Conservation (phyloP, 37 sponge, comb jelly and placozoan species). For the Amphimedon queenslandica region DNA sequence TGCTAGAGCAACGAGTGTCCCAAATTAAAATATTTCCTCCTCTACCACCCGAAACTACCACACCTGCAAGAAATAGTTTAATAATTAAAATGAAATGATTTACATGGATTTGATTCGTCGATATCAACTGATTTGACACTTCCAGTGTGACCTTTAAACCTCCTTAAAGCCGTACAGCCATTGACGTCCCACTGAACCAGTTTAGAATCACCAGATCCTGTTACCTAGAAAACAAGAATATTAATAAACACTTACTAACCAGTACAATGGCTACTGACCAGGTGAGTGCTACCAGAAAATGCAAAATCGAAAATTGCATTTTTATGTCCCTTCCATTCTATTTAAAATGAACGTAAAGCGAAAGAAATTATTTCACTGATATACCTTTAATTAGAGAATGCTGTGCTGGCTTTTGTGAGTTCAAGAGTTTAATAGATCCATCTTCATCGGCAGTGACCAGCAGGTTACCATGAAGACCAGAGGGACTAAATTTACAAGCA, state of each 20-base stretch:
- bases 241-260: slow-evolving; percentile 1
- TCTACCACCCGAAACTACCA: slow-evolving; percentile 69
- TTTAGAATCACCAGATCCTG: slow-evolving; percentile 53
- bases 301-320: slow-evolving; percentile 75
- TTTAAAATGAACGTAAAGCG: background rate
- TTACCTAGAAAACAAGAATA: slow-evolving; percentile 26
- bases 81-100: too few species aligned
- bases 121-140: slow-evolving; percentile 70
- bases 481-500: slow-evolving; percentile 50
- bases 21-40: slow-evolving; percentile 68
- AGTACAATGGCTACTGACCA: slow-evolving; percentile 32
- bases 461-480: slow-evolving; percentile 51
- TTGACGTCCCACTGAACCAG: slow-evolving; percentile 59
- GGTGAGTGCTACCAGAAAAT: slow-evolving; percentile 32
- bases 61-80: slow-evolving; percentile 18
- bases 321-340: slow-evolving; percentile 37
- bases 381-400: slow-evolving; percentile 17
- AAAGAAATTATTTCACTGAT: background rate
- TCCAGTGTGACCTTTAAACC: slow-evolving; percentile 34
- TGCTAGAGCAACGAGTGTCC: slow-evolving; percentile 62
- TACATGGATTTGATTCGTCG: too few species aligned
- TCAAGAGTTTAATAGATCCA: slow-evolving; percentile 45
- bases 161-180: background rate
- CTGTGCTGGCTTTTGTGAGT: slow-evolving; percentile 24
- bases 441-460: slow-evolving; percentile 70